Percentiles rank a stretch among this genome's conserved stretches.
Evolutionary conservation across 2,888 invertebrate genomes (phyloP).

Genomic region (Eulithis prunata): DNA sequence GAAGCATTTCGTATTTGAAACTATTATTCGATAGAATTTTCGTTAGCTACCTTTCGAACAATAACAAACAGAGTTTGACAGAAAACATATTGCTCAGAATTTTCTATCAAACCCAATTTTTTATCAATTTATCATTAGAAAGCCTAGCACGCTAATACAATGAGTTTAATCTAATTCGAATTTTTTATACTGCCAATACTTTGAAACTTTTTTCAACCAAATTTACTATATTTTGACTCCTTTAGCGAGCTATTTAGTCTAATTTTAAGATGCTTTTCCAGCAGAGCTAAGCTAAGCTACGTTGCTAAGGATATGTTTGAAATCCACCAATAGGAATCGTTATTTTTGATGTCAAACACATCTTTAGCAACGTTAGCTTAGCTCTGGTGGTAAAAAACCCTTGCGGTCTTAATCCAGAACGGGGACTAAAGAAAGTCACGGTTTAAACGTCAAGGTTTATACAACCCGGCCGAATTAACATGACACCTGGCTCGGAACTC

Average conservation of each 20-base stretch:
- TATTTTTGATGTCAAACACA: too few species aligned
- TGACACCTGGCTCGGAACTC: too few species aligned
- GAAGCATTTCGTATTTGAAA: constrained; percentile 14
- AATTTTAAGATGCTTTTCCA: too few species aligned
- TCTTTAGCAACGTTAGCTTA: too few species aligned
- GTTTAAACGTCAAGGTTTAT: too few species aligned
- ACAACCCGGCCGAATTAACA: too few species aligned
- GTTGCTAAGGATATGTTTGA: too few species aligned
- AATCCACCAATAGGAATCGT: too few species aligned
- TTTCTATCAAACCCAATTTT: constrained; percentile 29
- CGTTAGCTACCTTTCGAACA: constrained; percentile 22
- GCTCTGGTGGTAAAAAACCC: too few species aligned
- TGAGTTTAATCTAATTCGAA: constrained; percentile 9
- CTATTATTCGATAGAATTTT: constrained; percentile 24
- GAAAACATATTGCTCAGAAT: constrained; percentile 42
- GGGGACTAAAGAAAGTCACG: too few species aligned
- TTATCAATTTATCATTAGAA: constrained; percentile 20
- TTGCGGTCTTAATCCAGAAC: too few species aligned
- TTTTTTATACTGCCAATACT: constrained; percentile 22
- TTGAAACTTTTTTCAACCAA: neutral
- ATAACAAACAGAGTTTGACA: constrained; percentile 25
- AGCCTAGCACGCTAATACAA: constrained; percentile 15
- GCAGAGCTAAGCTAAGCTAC: too few species aligned
- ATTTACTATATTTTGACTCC: neutral
- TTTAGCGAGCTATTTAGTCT: neutral